A percentile compares a stretch with the other conserved stretches of the same genome.
Evolutionary conservation across 2,113 vertebrate genomes (phyloP).

Genomic region (Chinchilla lanigera): DNA sequence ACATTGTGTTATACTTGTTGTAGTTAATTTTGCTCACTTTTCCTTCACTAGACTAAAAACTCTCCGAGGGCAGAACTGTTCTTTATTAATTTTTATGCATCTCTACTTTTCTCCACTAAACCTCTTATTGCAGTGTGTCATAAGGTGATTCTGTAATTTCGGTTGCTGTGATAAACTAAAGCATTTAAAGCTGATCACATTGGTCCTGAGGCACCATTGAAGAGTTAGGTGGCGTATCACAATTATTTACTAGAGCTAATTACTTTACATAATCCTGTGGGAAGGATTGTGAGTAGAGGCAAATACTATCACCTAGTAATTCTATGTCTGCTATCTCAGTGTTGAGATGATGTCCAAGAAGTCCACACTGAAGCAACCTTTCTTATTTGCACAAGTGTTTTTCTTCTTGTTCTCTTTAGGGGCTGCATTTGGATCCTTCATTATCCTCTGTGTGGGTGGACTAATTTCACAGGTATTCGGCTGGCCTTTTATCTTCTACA

Average conservation of each 20-base stretch:
- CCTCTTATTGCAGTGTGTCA: background rate
- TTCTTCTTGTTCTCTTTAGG: constrained; percentile 69
- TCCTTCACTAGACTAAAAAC: background rate
- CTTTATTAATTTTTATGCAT: background rate
- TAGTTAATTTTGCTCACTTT: background rate
- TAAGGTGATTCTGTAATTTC: background rate
- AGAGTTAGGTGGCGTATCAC: background rate
- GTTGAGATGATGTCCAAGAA: background rate
- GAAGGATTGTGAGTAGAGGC: background rate
- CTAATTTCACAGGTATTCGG: constrained; percentile 88
- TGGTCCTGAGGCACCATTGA: background rate
- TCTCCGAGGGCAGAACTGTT: background rate
- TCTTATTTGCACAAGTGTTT: background rate
- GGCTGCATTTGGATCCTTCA: constrained; percentile 88
- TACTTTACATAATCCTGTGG: background rate
- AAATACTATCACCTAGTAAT: background rate
- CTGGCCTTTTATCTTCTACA: constrained; percentile 92
- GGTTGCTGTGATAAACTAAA: background rate
- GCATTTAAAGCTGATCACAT: background rate
- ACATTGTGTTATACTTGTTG: background rate
- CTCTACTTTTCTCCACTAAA: background rate
- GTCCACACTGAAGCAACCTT: background rate
- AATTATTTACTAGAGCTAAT: background rate
- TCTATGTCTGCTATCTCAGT: background rate
- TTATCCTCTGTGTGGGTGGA: constrained; percentile 89